Percentiles rank a stretch among this genome's conserved stretches.
These are phyloP conservation scores for Dascillus cervinus DNA, from an alignment of 2,888 invertebrate genomes.

Conservation along the genomic window DNA sequence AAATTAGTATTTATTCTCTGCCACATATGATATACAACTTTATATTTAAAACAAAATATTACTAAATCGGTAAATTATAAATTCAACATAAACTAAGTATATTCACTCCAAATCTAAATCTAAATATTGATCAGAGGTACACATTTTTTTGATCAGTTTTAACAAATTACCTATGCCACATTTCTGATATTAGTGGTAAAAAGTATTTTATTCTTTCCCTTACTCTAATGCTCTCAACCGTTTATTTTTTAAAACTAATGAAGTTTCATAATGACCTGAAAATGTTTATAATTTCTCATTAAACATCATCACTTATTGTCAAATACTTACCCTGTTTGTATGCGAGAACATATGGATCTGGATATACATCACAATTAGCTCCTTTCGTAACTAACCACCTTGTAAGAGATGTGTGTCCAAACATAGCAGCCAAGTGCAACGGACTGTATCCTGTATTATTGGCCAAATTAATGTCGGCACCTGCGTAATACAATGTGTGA, in stretches of 20 bases:
- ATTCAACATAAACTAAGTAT: too few relatives aligned
- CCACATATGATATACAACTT: too few relatives aligned
- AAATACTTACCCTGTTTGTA: slow-evolving; percentile 5
- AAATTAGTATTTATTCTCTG: too few relatives aligned
- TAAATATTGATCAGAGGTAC: too few relatives aligned
- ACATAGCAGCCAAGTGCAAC: slow-evolving; percentile 32
- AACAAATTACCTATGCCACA: too few relatives aligned
- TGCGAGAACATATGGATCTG: slow-evolving; percentile 29
- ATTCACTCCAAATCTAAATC: too few relatives aligned
- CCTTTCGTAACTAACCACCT: slow-evolving; percentile 31
- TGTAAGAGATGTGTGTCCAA: slow-evolving; percentile 30
- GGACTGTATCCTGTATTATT: slow-evolving; percentile 28
- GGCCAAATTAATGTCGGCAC: slow-evolving; percentile 31
- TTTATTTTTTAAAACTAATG: slow-evolving; percentile 3
- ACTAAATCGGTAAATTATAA: too few relatives aligned
- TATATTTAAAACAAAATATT: too few relatives aligned
- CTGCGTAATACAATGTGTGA: slow-evolving; percentile 30
- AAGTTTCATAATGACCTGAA: slow-evolving; percentile 10
- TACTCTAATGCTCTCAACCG: slow-evolving; percentile 1
- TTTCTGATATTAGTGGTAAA: too few relatives aligned
- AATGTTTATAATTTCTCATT: background rate
- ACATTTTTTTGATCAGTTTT: too few relatives aligned
- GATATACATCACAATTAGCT: slow-evolving; percentile 17
- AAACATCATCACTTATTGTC: background rate
- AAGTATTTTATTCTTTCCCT: too few relatives aligned